Conservation (phyloP, 2,888 invertebrate species). For the Macrophya alboannulata region DNA sequence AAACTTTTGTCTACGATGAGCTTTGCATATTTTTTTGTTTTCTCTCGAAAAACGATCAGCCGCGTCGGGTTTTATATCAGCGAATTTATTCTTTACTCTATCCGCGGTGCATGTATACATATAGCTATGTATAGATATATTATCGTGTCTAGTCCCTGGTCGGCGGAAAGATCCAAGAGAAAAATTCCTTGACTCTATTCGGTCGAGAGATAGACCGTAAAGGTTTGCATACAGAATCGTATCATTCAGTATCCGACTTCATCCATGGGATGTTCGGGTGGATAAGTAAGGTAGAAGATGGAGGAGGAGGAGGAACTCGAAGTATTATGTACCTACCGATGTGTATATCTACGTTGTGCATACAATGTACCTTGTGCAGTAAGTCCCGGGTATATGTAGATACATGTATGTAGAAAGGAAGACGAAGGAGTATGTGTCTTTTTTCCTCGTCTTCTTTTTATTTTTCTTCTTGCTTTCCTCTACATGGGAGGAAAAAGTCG, state of each 20-base stretch:
- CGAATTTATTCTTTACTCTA: neutral
- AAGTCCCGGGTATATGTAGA: neutral
- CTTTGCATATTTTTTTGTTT: too few species aligned
- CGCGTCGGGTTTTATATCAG: neutral
- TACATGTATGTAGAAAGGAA: neutral
- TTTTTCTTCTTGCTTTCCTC: neutral
- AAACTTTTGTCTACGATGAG: too few species aligned
- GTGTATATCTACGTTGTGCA: slow-evolving; percentile 5
- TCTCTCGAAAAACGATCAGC: too few species aligned
- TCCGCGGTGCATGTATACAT: neutral
- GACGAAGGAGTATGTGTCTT: neutral
- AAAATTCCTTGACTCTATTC: slow-evolving; percentile 25
- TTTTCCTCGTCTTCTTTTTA: neutral
- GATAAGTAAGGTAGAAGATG: neutral
- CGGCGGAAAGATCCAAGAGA: slow-evolving; percentile 5
- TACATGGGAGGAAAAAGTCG: neutral
- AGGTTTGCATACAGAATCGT: slow-evolving; percentile 42
- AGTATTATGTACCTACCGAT: slow-evolving; percentile 11
- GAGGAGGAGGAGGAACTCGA: neutral
- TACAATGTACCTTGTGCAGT: neutral
- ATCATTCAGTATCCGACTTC: slow-evolving; percentile 40
- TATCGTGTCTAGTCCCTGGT: neutral
- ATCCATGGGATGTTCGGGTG: neutral
- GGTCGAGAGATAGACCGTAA: slow-evolving; percentile 29
- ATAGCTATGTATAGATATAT: neutral